These are phyloP conservation scores for Phylloscopus whistleri DNA, from an alignment of 2,113 vertebrate species.

Conservation along the genomic window DNA sequence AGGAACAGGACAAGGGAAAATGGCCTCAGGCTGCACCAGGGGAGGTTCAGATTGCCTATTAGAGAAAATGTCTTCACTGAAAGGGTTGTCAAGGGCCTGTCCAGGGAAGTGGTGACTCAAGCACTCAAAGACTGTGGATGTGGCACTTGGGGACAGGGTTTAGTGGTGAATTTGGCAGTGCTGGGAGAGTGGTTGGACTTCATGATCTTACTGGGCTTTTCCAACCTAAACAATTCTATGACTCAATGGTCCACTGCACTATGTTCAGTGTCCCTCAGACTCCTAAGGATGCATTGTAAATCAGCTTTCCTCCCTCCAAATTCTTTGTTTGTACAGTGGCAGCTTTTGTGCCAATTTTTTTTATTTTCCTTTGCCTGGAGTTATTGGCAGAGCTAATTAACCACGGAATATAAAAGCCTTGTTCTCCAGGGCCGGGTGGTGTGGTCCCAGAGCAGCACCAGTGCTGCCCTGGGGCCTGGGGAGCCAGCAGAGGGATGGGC, in stretches of 20 bases:
- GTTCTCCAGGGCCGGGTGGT: background rate
- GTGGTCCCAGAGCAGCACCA: background rate
- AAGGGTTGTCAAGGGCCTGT: background rate
- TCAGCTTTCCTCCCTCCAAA: constrained; percentile 11
- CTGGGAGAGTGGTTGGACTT: background rate
- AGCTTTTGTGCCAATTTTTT: background rate
- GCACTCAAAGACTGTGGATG: background rate
- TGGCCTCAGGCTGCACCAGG: background rate
- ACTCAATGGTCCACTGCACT: background rate
- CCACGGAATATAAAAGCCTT: constrained; percentile 22
- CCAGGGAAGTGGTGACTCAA: background rate
- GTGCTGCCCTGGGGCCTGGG: background rate
- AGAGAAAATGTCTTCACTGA: background rate
- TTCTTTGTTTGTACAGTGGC: constrained; percentile 25
- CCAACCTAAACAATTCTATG: background rate
- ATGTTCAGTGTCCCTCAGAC: background rate
- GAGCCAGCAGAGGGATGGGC: background rate
- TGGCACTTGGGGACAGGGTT: background rate
- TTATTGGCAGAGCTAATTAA: constrained; percentile 58
- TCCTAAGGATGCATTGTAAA: constrained; percentile 13
- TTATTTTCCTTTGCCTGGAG: background rate
- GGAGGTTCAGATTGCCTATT: background rate
- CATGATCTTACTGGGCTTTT: background rate
- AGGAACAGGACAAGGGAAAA: background rate
- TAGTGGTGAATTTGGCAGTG: background rate